Conservation (phyloP, 2,888 invertebrate genomes). For the Automeris io region DNA sequence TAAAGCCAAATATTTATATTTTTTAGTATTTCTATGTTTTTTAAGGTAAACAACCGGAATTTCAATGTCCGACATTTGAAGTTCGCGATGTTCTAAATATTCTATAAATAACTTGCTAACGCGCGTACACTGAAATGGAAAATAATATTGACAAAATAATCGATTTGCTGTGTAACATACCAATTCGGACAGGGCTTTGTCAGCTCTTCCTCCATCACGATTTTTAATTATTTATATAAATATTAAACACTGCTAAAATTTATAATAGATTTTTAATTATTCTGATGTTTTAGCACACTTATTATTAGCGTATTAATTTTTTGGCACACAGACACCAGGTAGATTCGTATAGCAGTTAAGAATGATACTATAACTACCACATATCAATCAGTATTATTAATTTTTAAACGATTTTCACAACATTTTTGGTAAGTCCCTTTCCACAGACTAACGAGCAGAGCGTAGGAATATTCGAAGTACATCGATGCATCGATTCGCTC, state of each 20-base stretch:
- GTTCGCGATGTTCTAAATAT: slow-evolving; percentile 53
- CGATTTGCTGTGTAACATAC: slow-evolving; percentile 45
- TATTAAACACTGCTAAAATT: not conserved
- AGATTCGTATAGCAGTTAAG: not conserved
- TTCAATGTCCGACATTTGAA: slow-evolving; percentile 40
- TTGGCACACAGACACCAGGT: slow-evolving; percentile 5
- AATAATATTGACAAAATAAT: slow-evolving; percentile 52
- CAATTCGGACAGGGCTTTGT: slow-evolving; percentile 69
- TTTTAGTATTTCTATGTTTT: not conserved
- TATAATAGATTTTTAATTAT: not conserved
- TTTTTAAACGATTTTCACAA: slow-evolving; percentile 28
- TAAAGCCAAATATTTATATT: not conserved
- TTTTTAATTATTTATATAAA: slow-evolving; percentile 3
- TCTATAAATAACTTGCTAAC: slow-evolving; percentile 66
- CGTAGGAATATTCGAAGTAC: too few species aligned
- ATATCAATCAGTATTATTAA: slow-evolving; percentile 17
- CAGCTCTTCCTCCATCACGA: slow-evolving; percentile 54
- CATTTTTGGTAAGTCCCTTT: slow-evolving; percentile 13
- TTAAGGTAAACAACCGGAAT: slow-evolving; percentile 51
- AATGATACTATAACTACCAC: slow-evolving; percentile 11
- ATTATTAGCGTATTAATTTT: not conserved
- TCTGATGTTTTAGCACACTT: not conserved
- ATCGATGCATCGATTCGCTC: too few species aligned
- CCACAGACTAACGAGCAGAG: too few species aligned
- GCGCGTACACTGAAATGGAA: slow-evolving; percentile 59